Conservation (phyloP, 2,113 vertebrate species). For the Acrocephalus kingi region DNA sequence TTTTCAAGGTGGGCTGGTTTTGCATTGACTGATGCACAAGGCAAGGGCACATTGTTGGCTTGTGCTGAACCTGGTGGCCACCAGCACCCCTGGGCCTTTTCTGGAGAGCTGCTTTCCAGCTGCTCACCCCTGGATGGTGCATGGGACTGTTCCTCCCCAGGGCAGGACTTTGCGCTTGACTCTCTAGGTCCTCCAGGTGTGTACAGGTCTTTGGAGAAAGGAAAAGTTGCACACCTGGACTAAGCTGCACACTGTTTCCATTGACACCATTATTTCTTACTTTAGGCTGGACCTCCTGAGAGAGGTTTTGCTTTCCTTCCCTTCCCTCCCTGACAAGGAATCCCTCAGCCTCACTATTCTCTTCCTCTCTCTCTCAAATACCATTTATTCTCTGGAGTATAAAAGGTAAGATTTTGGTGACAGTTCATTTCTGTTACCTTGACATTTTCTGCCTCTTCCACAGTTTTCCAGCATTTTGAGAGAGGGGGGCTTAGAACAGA, state of each 20-base stretch:
- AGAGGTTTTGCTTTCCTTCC: not conserved
- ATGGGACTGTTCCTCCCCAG: not conserved
- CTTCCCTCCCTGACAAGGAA: not conserved
- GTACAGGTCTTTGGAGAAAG: not conserved
- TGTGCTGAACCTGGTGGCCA: not conserved
- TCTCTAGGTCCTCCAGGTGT: not conserved
- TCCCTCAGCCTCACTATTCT: not conserved
- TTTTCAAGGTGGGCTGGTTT: not conserved
- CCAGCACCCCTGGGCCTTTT: not conserved
- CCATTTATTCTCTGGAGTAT: not conserved
- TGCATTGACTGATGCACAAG: too few species aligned
- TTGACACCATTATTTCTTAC: not conserved
- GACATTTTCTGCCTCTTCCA: not conserved
- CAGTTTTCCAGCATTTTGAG: not conserved
- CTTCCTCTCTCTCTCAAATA: not conserved
- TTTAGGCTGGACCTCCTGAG: not conserved
- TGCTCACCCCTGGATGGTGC: not conserved
- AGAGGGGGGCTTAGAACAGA: not conserved
- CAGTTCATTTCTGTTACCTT: not conserved
- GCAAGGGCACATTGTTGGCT: not conserved
- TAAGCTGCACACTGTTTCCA: not conserved
- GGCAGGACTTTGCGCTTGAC: not conserved
- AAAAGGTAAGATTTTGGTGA: not conserved
- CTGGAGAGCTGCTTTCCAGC: not conserved
- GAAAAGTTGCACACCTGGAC: not conserved